Conservation (phyloP, 2,797 vertebrate genomes). For the Pseudochaenichthys georgianus region DNA sequence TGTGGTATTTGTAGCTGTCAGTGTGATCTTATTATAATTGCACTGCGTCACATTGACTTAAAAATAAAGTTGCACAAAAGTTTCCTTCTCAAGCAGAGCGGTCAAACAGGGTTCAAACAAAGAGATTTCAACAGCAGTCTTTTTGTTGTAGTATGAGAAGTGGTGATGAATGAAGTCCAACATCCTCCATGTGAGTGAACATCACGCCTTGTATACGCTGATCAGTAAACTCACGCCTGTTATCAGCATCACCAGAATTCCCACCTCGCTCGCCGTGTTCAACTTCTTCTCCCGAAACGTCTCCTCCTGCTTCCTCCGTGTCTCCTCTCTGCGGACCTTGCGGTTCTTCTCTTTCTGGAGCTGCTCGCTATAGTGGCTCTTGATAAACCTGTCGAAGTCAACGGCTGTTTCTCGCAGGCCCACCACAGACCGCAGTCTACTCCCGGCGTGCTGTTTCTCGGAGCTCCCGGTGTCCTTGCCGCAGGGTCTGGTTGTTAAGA, state of each 20-base stretch:
- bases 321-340: constrained; percentile 70
- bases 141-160: not conserved
- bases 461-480: constrained; percentile 38
- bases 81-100: not conserved
- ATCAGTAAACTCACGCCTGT: constrained; percentile 17
- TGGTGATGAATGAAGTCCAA: not conserved
- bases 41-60: not conserved
- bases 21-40: not conserved
- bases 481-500: constrained; percentile 69
- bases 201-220: constrained; percentile 36
- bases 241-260: constrained; percentile 40
- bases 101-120: not conserved
- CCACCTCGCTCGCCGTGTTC: constrained; percentile 46
- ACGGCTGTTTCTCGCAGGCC: constrained; percentile 55
- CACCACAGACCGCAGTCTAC: not conserved
- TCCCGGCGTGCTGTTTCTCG: not conserved
- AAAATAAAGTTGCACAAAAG: not conserved
- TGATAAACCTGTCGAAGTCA: constrained; percentile 91
- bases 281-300: accelerated
- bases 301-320: constrained; percentile 46
- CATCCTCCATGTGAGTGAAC: not conserved
- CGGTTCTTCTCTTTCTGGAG: constrained; percentile 82
- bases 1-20: too few species aligned
- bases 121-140: not conserved
- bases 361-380: constrained; percentile 90